Evolutionary conservation across 2,888 invertebrate genomes (phyloP).

Genomic region (Himalopsyche anomala): DNA sequence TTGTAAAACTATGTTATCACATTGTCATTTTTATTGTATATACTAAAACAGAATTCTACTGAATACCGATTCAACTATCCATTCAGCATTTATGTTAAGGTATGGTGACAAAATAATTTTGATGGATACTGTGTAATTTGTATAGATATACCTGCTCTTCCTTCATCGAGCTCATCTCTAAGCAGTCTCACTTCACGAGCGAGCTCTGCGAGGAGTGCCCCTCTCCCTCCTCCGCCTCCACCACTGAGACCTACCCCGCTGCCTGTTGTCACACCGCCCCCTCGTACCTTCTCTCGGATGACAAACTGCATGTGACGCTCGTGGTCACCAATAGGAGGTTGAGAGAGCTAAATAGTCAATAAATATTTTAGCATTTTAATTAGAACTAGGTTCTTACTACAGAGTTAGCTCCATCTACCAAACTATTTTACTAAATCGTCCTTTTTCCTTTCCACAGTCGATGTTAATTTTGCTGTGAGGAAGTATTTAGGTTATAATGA

Average conservation of each 20-base stretch:
- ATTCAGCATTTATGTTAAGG: no score
- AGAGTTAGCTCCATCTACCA: no score
- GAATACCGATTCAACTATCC: no score
- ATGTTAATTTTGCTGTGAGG: no score
- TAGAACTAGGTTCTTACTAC: no score
- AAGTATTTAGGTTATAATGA: no score
- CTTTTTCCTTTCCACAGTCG: no score
- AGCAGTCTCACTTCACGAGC: conserved; percentile 90
- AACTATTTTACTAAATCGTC: no score
- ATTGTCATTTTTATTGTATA: no score
- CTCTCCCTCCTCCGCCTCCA: conserved; percentile 78
- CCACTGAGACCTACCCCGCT: conserved; percentile 69
- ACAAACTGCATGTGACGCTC: conserved; percentile 90
- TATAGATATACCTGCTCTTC: conserved; percentile 56
- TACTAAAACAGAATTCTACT: no score
- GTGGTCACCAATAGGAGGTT: conserved; percentile 89
- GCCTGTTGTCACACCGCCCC: conserved; percentile 86
- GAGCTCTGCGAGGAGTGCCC: conserved; percentile 89
- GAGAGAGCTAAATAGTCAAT: conserved; percentile 77
- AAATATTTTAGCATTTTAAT: neutral
- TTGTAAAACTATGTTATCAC: no score
- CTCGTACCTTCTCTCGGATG: conserved; percentile 90
- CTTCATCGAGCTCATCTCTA: conserved; percentile 87
- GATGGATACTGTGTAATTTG: neutral
- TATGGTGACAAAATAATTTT: no score